Percentiles rank a stretch among this genome's conserved stretches.
Conservation (phyloP, 2,888 invertebrate species). For the Temnothorax unifasciatus region DNA sequence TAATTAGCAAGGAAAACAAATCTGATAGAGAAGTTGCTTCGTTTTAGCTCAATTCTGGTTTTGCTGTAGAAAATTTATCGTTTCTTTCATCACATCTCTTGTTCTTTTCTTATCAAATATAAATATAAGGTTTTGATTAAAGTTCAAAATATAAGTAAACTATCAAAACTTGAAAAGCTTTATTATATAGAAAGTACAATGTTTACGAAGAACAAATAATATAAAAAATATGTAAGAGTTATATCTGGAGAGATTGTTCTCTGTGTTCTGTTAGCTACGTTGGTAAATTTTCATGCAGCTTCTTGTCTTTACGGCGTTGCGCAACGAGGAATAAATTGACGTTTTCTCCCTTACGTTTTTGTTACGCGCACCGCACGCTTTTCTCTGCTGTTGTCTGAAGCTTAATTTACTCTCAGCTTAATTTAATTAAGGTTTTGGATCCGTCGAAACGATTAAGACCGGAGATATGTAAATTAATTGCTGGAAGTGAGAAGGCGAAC, state of each 20-base stretch:
- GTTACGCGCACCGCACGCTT: conserved; percentile 44
- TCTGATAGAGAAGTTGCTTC: background rate
- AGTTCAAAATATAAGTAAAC: background rate
- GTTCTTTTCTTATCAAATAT: background rate
- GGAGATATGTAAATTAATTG: conserved; percentile 51
- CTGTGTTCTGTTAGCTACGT: background rate
- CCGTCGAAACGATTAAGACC: conserved; percentile 33
- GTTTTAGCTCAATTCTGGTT: background rate
- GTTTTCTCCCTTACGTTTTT: background rate
- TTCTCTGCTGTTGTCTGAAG: conserved; percentile 35
- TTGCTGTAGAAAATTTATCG: background rate
- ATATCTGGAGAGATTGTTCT: background rate
- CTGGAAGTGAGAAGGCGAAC: conserved; percentile 15
- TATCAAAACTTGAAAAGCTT: background rate
- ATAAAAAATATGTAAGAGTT: background rate
- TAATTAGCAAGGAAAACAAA: background rate
- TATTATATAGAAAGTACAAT: background rate
- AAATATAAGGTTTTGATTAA: background rate
- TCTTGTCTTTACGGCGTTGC: background rate
- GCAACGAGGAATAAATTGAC: conserved; percentile 16
- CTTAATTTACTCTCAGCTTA: conserved; percentile 66
- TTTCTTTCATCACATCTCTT: background rate
- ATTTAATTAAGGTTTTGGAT: conserved; percentile 64
- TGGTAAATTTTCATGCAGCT: background rate
- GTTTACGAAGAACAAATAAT: background rate